Evolutionary conservation across 2,797 vertebrate genomes (phyloP).

Genomic region (Oreortyx pictus): DNA sequence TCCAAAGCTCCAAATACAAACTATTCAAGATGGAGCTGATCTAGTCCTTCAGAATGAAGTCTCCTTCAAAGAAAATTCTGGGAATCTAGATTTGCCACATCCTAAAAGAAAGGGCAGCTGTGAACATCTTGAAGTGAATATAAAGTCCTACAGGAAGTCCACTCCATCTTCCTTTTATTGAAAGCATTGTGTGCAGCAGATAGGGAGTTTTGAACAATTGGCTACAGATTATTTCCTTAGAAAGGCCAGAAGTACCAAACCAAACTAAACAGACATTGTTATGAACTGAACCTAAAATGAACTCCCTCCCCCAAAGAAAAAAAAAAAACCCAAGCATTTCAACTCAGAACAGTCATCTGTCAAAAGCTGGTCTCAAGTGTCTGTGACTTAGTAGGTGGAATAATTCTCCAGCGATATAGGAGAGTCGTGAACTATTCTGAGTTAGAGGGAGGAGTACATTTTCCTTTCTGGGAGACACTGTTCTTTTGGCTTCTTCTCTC

Average conservation of each 20-base stretch:
- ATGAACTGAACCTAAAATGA: neutral
- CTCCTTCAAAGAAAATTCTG: neutral
- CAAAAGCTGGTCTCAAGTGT: neutral
- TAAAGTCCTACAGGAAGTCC: neutral
- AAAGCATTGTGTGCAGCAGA: neutral
- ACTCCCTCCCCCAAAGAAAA: no score
- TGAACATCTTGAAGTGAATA: neutral
- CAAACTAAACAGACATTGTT: neutral
- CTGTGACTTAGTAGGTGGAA: neutral
- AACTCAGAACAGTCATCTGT: neutral
- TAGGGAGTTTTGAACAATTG: neutral
- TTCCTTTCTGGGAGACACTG: neutral
- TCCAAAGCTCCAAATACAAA: neutral
- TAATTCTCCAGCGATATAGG: neutral
- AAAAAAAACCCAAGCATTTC: neutral
- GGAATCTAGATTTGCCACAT: neutral
- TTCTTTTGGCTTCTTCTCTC: slow-evolving; percentile 3
- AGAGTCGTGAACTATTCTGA: neutral
- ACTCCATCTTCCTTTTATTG: neutral
- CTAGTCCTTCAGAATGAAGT: neutral
- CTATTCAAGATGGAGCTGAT: neutral
- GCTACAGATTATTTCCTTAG: neutral
- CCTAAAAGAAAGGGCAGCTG: neutral
- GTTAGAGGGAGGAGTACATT: neutral
- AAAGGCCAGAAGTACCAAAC: neutral